Conservation (phyloP, 2,888 invertebrate species). For the Drymonia ruficornis region DNA sequence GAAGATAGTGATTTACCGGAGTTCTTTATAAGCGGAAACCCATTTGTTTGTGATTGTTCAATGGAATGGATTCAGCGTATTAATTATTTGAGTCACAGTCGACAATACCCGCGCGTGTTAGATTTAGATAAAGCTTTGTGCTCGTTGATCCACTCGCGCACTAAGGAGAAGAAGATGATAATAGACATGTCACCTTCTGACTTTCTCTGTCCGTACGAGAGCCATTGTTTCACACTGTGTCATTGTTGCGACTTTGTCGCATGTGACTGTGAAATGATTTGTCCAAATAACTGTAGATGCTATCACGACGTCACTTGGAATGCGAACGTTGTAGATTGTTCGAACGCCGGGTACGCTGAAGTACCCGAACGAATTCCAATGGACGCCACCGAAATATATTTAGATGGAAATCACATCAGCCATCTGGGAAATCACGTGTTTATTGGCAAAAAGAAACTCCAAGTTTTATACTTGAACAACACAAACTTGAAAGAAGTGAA, state of each 20-base stretch:
- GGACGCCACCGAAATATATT: constrained; percentile 95
- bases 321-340: constrained; percentile 93
- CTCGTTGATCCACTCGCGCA: constrained; percentile 87
- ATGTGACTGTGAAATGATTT: constrained; percentile 96
- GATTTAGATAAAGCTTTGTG: constrained; percentile 92
- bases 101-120: constrained; percentile 91
- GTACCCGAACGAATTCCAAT: constrained; percentile 93
- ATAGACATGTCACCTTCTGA: constrained; percentile 89
- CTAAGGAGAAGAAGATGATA: constrained; percentile 89
- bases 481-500: constrained; percentile 90
- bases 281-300: constrained; percentile 93
- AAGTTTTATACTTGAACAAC: constrained; percentile 90
- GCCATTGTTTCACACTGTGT: constrained; percentile 94
- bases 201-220: constrained; percentile 92
- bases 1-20: constrained; percentile 89
- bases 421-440: constrained; percentile 93
- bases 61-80: constrained; percentile 94
- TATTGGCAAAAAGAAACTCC: constrained; percentile 92
- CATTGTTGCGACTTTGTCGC: constrained; percentile 96
- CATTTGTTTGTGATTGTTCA: constrained; percentile 93
- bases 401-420: constrained; percentile 92
- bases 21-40: constrained; percentile 93
- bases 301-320: constrained; percentile 94
- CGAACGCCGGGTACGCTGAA: constrained; percentile 88
- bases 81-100: constrained; percentile 90